These are phyloP conservation scores for Dendrophyllia cribrosa DNA, from an alignment of 64 coral and sea anemone genomes.

Conservation along the genomic window DNA sequence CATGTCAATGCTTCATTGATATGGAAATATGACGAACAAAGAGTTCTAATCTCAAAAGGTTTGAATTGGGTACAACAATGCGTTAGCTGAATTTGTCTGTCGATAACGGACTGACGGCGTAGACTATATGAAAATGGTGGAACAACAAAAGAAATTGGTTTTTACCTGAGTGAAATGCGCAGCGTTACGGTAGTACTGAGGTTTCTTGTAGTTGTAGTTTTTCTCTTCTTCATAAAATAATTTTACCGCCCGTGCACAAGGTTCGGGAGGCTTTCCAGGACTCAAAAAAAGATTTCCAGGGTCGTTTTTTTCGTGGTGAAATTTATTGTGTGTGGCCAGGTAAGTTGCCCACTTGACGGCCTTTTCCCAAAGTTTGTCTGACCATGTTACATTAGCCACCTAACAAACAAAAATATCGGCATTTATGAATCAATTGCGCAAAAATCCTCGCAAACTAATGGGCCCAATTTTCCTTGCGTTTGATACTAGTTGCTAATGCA, in stretches of 20 bases:
- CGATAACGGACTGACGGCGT: too few species aligned
- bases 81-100: too few species aligned
- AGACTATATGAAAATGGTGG: too few species aligned
- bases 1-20: too few species aligned
- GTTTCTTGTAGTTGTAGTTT: slow-evolving; percentile 35
- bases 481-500: too few species aligned
- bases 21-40: too few species aligned
- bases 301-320: neutral
- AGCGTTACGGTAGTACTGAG: neutral
- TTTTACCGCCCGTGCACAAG: slow-evolving; percentile 2
- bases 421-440: neutral
- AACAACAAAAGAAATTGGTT: too few species aligned
- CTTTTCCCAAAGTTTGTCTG: neutral
- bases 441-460: neutral
- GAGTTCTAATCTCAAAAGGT: too few species aligned
- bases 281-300: slow-evolving; percentile 30
- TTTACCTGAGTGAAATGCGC: slow-evolving; percentile 48
- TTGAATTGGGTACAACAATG: too few species aligned
- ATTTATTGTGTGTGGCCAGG: slow-evolving; percentile 11
- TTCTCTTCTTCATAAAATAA: slow-evolving; percentile 28
- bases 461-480: too few species aligned
- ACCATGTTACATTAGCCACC: slow-evolving; percentile 35
- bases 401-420: neutral
- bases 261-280: neutral
- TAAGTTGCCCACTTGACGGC: slow-evolving; percentile 5